These are phyloP conservation scores for Sabellastarte sp. DNA, from an alignment of 2,888 invertebrate genomes.

Conservation along the genomic window DNA sequence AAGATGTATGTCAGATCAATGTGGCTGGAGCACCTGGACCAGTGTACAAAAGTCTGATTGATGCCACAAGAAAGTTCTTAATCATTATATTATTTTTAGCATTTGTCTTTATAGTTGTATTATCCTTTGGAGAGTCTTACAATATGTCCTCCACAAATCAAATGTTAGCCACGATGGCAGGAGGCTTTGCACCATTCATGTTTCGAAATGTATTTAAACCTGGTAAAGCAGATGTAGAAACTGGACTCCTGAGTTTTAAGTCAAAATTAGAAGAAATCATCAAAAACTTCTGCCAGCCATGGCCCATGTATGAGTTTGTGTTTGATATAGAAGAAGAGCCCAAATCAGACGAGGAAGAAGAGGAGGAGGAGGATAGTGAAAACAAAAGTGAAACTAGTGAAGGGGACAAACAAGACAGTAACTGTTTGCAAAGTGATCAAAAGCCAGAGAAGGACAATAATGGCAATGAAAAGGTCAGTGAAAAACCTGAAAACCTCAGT, in stretches of 20 bases:
- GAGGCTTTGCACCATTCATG: conserved; percentile 32
- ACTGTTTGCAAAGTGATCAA: no score
- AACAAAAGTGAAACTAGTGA: not conserved
- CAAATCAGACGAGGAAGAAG: conserved; percentile 11
- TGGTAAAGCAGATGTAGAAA: conserved; percentile 29
- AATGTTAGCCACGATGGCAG: conserved; percentile 29
- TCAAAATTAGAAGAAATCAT: conserved; percentile 55
- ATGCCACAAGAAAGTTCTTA: conserved; percentile 53
- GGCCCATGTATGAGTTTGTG: conserved; percentile 50
- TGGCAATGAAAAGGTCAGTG: not conserved
- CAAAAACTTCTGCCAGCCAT: conserved; percentile 45
- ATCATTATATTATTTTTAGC: conserved; percentile 52
- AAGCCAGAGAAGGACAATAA: not conserved
- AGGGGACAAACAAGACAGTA: not conserved
- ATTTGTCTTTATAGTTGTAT: conserved; percentile 56
- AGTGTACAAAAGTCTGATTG: conserved; percentile 49
- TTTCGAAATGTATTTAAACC: conserved; percentile 28
- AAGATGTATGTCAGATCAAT: conserved; percentile 46
- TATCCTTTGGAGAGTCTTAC: conserved; percentile 42
- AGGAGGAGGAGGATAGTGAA: conserved; percentile 2
- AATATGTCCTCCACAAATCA: conserved; percentile 28
- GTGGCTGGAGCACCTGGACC: conserved; percentile 55
- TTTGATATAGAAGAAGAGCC: conserved; percentile 30
- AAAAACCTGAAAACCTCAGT: not conserved
- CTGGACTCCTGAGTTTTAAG: conserved; percentile 52